Base-by-base conservation (phyloP, 2,888 invertebrate genomes). In the Noctua janthe region DNA sequence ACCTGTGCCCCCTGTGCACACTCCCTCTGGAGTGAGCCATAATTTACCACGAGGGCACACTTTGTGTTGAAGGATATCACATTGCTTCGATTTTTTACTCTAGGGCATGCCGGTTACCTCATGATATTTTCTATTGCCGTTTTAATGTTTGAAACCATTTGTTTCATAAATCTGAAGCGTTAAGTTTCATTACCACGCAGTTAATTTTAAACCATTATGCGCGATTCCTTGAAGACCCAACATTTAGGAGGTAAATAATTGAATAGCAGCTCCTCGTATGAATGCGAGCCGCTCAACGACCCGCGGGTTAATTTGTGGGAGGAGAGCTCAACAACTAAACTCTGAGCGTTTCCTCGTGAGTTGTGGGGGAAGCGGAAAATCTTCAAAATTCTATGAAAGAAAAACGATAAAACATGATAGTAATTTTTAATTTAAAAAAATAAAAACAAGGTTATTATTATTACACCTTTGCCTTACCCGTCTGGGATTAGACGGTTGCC, bases 291-390 rank as follows among this genome's bases (percentile, higher is more conserved):
- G 71, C 85, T 82, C 83, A 83, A 74, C 76, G 70, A 71, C 72
- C 69, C 83, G 82, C 73, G 67, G 74, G 78, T 86, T 82, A 84
- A 86, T 87, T 88, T 88, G 81, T 80, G 82, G 77, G 70, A 82
- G 71, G 70, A 82, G 81, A 81, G 78, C 88, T 81, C 85, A 59
- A 81, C 79, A 78, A 88, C 78, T 82, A 59, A 76, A 86, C 56
- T 71, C 75, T 17, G 76, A 77, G 35, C 39, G 56, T 66, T 43
- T n/a, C 20, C 74, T 54, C 75, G n/a, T 13, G 76, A 43, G 23
- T 29, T 23, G 8, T 15, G 74, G 20, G 39, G 79, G 13, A 23
- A 76, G 5, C 35, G 59, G 17, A 49, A 29, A 56, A 29, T 70
- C 43, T 69, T 29, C 15, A 35, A 15, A n/a, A 8, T n/a, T 11